Percentiles rank a stretch among this genome's conserved stretches.
Conservation (phyloP, 1,140 invertebrate genomes). For the Apis dorsata region DNA sequence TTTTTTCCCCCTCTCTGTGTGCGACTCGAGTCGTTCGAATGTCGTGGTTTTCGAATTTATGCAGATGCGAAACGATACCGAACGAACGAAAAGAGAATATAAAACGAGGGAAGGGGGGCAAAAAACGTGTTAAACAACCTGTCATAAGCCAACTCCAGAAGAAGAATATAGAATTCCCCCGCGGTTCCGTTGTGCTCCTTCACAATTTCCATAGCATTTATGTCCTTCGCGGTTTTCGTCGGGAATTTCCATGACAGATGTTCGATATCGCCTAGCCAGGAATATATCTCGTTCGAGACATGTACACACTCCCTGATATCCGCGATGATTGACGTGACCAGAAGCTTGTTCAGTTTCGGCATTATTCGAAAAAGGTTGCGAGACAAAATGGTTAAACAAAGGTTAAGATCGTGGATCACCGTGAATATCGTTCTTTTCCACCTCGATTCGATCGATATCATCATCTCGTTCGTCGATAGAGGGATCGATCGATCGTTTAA, state of each 20-base stretch:
- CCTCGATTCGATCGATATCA: not conserved
- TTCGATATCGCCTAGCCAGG: constrained; percentile 42
- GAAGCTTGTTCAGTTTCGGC: constrained; percentile 60
- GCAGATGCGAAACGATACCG: constrained; percentile 21
- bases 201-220: constrained; percentile 65
- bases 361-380: not conserved
- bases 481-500: not conserved
- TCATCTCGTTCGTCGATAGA: not conserved
- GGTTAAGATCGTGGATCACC: constrained; percentile 23
- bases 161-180: constrained; percentile 68
- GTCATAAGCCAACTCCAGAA: constrained; percentile 69
- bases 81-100: not conserved
- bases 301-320: constrained; percentile 58
- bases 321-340: constrained; percentile 62
- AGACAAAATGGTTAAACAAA: not conserved
- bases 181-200: constrained; percentile 58
- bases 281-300: constrained; percentile 59
- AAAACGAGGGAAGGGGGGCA: too few species aligned
- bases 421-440: not conserved
- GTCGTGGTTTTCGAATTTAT: constrained; percentile 25
- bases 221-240: constrained; percentile 56
- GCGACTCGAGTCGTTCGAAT: too few species aligned
- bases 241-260: constrained; percentile 66
- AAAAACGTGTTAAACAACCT: constrained; percentile 60
- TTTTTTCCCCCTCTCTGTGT: too few species aligned